These are phyloP conservation scores for Stramonita haemastoma DNA, from an alignment of 2,888 invertebrate species.

Conservation along the genomic window DNA sequence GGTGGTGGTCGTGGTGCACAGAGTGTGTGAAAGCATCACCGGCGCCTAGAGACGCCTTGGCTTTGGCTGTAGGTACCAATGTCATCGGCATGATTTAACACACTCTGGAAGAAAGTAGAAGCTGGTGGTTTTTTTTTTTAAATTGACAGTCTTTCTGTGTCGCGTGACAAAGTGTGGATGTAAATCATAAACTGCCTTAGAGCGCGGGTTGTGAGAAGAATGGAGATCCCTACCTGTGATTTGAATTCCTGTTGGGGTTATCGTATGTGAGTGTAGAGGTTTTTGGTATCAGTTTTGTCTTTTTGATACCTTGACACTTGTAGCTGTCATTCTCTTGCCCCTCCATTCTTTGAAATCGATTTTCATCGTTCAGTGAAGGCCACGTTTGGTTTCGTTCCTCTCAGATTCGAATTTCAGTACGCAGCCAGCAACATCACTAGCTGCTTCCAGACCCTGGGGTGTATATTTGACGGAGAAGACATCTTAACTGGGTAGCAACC, in stretches of 20 bases:
- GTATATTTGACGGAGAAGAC: too few relatives aligned
- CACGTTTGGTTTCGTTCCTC: not conserved
- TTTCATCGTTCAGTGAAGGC: not conserved
- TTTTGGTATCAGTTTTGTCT: not conserved
- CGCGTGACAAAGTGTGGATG: not conserved
- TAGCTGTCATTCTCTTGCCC: not conserved
- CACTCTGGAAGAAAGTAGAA: not conserved
- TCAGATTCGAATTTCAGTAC: not conserved
- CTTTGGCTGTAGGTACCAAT: not conserved
- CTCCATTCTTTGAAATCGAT: not conserved
- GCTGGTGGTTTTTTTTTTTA: not conserved
- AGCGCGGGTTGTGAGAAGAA: too few relatives aligned
- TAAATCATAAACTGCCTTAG: not conserved
- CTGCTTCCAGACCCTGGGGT: too few relatives aligned
- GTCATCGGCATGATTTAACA: not conserved
- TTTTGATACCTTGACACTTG: not conserved
- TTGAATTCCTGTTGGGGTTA: not conserved
- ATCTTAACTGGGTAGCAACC: not conserved
- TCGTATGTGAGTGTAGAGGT: not conserved
- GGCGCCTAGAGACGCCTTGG: conserved; percentile 31
- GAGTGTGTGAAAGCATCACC: not conserved
- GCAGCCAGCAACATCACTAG: too few relatives aligned
- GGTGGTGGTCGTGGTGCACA: not conserved
- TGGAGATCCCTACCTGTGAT: not conserved
- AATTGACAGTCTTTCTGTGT: not conserved